Evolutionary conservation across 2,888 invertebrate species (phyloP).

Genomic region (Cinara cedri): DNA sequence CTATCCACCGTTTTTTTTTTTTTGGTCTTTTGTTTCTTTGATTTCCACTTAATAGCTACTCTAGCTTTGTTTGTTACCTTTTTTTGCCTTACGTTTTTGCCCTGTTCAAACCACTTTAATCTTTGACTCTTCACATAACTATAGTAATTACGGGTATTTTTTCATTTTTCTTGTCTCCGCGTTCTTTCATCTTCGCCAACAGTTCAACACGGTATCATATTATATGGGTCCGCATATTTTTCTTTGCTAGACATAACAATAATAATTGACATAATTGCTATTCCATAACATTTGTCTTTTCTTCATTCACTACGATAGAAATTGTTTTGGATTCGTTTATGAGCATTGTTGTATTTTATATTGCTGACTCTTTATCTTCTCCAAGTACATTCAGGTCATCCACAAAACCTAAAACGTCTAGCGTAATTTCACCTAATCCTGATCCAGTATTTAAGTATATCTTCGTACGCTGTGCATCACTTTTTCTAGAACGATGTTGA

Average conservation of each 20-base stretch:
- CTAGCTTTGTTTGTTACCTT: not conserved
- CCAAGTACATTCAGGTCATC: not conserved
- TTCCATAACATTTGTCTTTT: not conserved
- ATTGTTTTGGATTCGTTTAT: not conserved
- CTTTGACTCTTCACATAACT: not conserved
- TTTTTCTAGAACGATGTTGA: not conserved
- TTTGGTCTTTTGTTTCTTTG: too few species aligned
- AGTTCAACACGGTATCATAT: not conserved
- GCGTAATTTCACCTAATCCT: not conserved
- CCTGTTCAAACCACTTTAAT: not conserved
- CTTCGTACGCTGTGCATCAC: not conserved
- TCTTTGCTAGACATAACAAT: not conserved
- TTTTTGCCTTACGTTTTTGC: not conserved
- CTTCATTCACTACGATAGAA: not conserved
- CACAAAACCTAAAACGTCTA: not conserved
- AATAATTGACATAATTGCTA: not conserved
- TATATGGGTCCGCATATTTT: not conserved
- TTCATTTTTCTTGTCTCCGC: not conserved
- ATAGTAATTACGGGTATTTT: not conserved
- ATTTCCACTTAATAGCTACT: too few species aligned
- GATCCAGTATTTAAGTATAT: not conserved
- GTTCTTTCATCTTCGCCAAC: slow-evolving; percentile 14
- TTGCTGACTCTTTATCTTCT: not conserved
- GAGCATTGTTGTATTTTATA: not conserved
- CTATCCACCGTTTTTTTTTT: too few species aligned